Evolutionary conservation across 2,797 vertebrate species (phyloP), one percentile per base, ranked within the genome.

Genomic region (Odontamblyopus lacepedii): DNA sequence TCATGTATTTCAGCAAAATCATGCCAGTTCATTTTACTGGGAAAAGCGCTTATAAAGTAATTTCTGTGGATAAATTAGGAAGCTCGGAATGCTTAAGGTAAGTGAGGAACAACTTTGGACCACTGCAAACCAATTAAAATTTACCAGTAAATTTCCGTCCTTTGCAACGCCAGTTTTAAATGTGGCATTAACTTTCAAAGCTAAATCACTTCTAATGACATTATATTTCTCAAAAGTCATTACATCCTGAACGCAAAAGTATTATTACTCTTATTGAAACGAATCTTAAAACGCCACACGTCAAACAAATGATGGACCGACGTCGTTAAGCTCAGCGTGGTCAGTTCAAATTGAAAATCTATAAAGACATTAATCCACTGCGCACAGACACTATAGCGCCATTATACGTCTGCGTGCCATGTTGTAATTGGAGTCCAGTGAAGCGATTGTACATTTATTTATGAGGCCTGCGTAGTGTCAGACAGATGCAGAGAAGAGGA

Each of bases 161-260:
- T 51, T 19, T 57, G 55, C 23, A 9, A 38, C 1, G 1, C 23
- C 6, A 57, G 26, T 57, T 57, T 57, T 2, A 57, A 57, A 6
- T n/a, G 51, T 9, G 48, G 4, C 1, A 38, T 56, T 59, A 19
- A 59, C 62, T 59, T 64, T 19, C 23, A 73, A 74, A 56, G 66
- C n/a, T 23, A n/a, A 53, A 57, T 51, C 50, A 51, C 50, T 51
- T 51, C 0, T 5, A 51, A 51, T 51, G 6, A 38, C 35, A 38
- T 38, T 38, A 48, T 15, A 48, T 15, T 55, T 55, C 53, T 9
- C 2, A 55, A 55, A 55, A 23, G n/a, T 55, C 19, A n/a, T 23
- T 23, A 55, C 19, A 23, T 0, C 53, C 19, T n/a, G 2, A 55
- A 19, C 6, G 2, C 1, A 73, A 67, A 63, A 32, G 23, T 15